Base-by-base conservation (phyloP, 2,113 vertebrate species). In the Chroicocephalus ridibundus region DNA sequence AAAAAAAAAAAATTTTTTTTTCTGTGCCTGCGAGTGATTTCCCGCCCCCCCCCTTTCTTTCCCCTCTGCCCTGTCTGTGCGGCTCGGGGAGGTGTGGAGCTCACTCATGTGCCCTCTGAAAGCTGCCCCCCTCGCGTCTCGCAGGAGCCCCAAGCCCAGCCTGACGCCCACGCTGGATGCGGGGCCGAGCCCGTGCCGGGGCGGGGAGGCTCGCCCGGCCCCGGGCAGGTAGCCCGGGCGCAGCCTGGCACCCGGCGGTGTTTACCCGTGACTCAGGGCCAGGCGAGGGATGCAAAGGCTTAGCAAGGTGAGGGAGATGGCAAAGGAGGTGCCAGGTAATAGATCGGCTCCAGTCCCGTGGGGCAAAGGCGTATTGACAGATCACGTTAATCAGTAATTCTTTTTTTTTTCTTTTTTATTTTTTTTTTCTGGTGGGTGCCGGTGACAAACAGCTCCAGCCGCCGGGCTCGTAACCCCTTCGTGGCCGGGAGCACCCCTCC, bases 281-380 rank as follows among this genome's bases (percentile, higher is more conserved):
- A 91, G 78, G 57, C 5, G 26, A 47, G 71, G 84, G 88, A 64
- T 79, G 88, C 76, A 47, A 88, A 94, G 94, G 91, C 72, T 96
- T 90, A 93, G 60, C 85, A 93, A 97, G 93, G 94, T 94, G 97
- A 97, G 95, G 72, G 77, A 88, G 94, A 98, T 95, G 88, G 85
- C 75, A 93, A 51, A 71, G 86, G 93, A 97, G 90, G 93, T 96
- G 94, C 93, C 95, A 78, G 80, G 62, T 96, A 94, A 90, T 91
- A 91, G 97, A 97, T 95, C 81, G 94, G 88, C 80, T 97, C 91
- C 90, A 83, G 79, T 93, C 84, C 87, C 61, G 60, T 6, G 72
- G 96, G 90, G 95, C 91, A 95, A 96, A 97, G 94, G 95, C 90
- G 34, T 96, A 95, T 96, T 96, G 96, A 97, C 95, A 95, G 86